Conservation (phyloP, 2,797 vertebrate genomes). For the Diplodus puntazzo region DNA sequence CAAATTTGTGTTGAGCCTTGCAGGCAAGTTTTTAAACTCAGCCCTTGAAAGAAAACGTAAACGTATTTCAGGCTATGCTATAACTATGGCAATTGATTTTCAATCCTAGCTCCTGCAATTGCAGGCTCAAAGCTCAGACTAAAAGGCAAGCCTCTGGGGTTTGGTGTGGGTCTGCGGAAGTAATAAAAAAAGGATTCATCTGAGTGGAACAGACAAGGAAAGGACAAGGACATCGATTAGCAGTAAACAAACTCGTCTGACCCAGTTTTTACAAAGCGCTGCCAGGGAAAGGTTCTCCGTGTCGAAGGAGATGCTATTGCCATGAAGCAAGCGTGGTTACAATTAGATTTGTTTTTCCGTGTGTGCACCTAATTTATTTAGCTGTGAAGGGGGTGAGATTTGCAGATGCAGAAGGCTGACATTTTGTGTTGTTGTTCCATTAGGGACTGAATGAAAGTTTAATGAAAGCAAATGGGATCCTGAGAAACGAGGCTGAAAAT, state of each 20-base stretch:
- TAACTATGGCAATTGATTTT: constrained; percentile 54
- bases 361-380: constrained; percentile 31
- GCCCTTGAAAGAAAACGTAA: background rate
- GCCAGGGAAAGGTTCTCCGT: background rate
- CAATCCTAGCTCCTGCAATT: constrained; percentile 9
- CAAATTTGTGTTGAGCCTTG: background rate
- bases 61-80: constrained; percentile 13
- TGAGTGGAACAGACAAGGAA: constrained; percentile 60
- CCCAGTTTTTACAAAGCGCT: constrained; percentile 56
- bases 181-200: constrained; percentile 37
- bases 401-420: background rate
- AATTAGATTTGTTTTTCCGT: constrained; percentile 37
- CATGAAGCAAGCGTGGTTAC: constrained; percentile 17
- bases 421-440: constrained; percentile 37
- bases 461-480: constrained; percentile 34
- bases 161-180: constrained; percentile 36
- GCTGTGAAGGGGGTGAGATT: constrained; percentile 1
- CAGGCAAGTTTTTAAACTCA: constrained; percentile 30
- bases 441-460: constrained; percentile 22
- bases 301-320: constrained; percentile 31
- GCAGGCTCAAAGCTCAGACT: constrained; percentile 28
- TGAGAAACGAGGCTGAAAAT: constrained; percentile 19
- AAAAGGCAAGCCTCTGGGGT: constrained; percentile 34
- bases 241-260: constrained; percentile 63
- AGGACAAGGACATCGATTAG: constrained; percentile 63